phyloP scores from a whole-genome alignment of 2,797 vertebrate species.

The Crenichthys baileyi region DNA sequence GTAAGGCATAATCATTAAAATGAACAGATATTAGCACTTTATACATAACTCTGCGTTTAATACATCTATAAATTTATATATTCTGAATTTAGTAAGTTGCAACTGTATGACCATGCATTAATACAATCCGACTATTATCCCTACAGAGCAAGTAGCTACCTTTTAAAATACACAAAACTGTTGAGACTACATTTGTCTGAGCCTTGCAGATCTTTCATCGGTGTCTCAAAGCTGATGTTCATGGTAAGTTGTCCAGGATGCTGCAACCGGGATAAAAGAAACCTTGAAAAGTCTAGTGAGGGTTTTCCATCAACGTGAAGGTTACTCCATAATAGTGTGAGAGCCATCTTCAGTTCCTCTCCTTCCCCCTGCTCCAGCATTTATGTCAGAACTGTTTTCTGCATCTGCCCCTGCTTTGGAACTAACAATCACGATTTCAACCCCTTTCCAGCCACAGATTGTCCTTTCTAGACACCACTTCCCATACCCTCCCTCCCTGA shows the following conservation, averaged over 20 bases:
- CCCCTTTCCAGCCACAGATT: background rate
- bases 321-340: slow-evolving; percentile 16
- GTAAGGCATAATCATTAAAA: background rate
- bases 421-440: slow-evolving; percentile 5
- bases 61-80: background rate
- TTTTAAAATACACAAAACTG: slow-evolving; percentile 79
- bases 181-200: slow-evolving; percentile 77
- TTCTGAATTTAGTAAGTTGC: background rate
- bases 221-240: slow-evolving; percentile 18
- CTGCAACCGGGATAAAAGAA: slow-evolving; percentile 58
- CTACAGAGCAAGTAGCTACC: slow-evolving; percentile 65
- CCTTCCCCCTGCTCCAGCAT: background rate
- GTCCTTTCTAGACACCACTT: slow-evolving; percentile 18
- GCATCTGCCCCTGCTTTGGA: background rate
- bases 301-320: slow-evolving; percentile 28
- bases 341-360: background rate
- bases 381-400: slow-evolving; percentile 1
- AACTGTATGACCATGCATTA: background rate
- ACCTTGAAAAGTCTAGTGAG: slow-evolving; percentile 36
- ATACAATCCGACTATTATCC: background rate
- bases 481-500: slow-evolving; percentile 11
- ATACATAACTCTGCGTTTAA: background rate
- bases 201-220: slow-evolving; percentile 44
- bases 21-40: background rate
- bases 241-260: slow-evolving; percentile 49